Evolutionary conservation across 1,140 invertebrate species (phyloP).

Genomic region (Bicyclus anynana): DNA sequence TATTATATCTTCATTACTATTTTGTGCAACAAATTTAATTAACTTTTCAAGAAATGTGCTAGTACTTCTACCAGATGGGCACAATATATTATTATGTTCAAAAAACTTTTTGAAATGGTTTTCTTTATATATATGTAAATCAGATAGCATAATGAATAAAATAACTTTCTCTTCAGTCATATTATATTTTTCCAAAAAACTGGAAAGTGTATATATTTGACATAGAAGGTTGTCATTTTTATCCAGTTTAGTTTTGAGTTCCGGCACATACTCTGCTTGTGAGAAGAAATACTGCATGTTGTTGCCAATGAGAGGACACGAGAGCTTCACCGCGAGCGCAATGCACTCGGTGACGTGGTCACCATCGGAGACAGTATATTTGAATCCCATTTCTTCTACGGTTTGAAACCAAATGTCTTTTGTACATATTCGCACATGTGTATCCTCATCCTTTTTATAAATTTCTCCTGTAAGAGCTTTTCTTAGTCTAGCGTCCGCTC

Average conservation of each 20-base stretch:
- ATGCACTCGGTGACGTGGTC: slow-evolving; percentile 35
- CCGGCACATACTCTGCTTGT: slow-evolving; percentile 30
- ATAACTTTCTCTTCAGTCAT: slow-evolving; percentile 32
- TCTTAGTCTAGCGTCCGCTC: not conserved
- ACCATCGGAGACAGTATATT: slow-evolving; percentile 26
- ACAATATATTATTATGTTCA: not conserved
- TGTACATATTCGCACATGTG: slow-evolving; percentile 23
- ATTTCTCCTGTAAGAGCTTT: slow-evolving; percentile 4
- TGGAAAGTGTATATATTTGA: slow-evolving; percentile 21
- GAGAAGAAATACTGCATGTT: slow-evolving; percentile 38
- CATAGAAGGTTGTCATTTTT: slow-evolving; percentile 24
- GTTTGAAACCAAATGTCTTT: slow-evolving; percentile 33
- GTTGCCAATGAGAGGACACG: slow-evolving; percentile 38
- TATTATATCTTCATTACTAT: too few relatives aligned
- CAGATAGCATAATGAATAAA: slow-evolving; percentile 30
- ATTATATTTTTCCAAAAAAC: slow-evolving; percentile 28
- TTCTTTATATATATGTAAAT: slow-evolving; percentile 30
- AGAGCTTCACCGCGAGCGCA: slow-evolving; percentile 31
- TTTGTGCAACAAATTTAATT: slow-evolving; percentile 3
- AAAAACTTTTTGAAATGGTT: slow-evolving; percentile 24
- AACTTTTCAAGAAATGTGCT: not conserved
- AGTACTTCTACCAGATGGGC: not conserved
- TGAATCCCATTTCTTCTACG: slow-evolving; percentile 39
- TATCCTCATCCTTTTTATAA: not conserved
- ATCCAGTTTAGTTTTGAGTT: slow-evolving; percentile 9